Base-by-base conservation (phyloP, 2,113 vertebrate species). In the Phrynocephalus versicolor region DNA sequence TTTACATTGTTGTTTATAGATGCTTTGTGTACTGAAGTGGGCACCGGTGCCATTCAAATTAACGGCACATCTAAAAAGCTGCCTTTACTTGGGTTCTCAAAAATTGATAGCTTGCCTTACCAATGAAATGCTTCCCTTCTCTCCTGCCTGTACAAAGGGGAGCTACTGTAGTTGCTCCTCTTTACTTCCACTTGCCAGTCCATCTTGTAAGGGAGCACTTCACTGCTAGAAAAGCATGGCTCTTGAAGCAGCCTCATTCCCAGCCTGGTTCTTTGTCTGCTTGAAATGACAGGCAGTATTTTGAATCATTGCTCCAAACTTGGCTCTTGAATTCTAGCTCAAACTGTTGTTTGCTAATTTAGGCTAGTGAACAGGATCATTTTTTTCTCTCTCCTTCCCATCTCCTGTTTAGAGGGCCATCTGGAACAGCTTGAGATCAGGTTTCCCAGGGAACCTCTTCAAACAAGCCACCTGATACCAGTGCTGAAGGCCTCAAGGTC, bases 361-460 rank as follows among this genome's bases (percentile, higher is more conserved):
- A 4, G 10, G 12, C 6, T 45, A 51, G 57, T 75, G 71, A 83
- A 14, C 6, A 62, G 10, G 71, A 67, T 25, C 23, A 45, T 51
- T 76, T 75, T 45, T 57, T 85, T n/a, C n/a, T n/a, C 57, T 75
- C 91, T 93, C 79, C 88, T 91, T 79, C 81, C 45, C 77, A 23
- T 55, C 33, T 83, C 37, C 67, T 65, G 55, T 33, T 35, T 79
- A 97, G 97, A 95, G 78, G 96, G 96, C 86, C 95, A 95, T 82
- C 92, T 98, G 84, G 95, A 97, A 85, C 96, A 97, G 89, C 89
- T 98, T 73, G 95, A 96, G 60, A 94, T 98, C 83, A 94, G 96
- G 88, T 97, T 97, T 92, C 96, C 97, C 39, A 93, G 96, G 37
- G 96, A 96, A 85, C 94, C 95, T 15, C 94, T 96, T 88, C 95